Conservation (phyloP, 2,797 vertebrate species). For the Phataginus tetradactyla region DNA sequence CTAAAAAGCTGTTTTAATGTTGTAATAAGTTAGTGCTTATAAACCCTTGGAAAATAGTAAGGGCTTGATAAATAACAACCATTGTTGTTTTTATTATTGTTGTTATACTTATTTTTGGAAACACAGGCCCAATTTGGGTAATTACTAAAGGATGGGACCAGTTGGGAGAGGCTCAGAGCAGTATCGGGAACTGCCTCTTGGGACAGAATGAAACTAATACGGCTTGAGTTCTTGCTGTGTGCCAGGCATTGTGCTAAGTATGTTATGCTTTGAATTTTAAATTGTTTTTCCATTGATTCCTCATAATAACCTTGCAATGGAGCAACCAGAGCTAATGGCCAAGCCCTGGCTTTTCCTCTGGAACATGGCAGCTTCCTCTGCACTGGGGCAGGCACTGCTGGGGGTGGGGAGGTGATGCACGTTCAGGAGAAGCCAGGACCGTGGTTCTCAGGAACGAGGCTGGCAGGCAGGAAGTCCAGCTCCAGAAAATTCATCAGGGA, state of each 20-base stretch:
- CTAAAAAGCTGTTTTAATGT: background rate
- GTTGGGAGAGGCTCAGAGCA: background rate
- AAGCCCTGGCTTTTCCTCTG: background rate
- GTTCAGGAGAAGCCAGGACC: too few relatives aligned
- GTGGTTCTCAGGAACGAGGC: background rate
- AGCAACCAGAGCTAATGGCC: background rate
- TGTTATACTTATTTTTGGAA: background rate
- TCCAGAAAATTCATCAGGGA: background rate
- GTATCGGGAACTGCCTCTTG: background rate
- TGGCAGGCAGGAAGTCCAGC: background rate
- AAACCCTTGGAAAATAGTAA: background rate
- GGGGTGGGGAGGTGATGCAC: fast-evolving
- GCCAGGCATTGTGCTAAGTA: background rate
- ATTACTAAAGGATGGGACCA: background rate
- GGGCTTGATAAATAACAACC: background rate
- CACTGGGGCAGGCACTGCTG: background rate
- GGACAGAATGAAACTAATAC: background rate
- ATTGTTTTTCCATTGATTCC: background rate
- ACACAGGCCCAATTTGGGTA: background rate
- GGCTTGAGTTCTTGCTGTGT: background rate
- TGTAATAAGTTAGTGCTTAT: background rate
- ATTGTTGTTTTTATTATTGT: background rate
- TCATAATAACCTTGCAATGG: background rate
- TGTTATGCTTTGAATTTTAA: background rate
- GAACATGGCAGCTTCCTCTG: background rate